Evolutionary conservation across 2,888 invertebrate genomes (phyloP).

Genomic region (Tipula lateralis): DNA sequence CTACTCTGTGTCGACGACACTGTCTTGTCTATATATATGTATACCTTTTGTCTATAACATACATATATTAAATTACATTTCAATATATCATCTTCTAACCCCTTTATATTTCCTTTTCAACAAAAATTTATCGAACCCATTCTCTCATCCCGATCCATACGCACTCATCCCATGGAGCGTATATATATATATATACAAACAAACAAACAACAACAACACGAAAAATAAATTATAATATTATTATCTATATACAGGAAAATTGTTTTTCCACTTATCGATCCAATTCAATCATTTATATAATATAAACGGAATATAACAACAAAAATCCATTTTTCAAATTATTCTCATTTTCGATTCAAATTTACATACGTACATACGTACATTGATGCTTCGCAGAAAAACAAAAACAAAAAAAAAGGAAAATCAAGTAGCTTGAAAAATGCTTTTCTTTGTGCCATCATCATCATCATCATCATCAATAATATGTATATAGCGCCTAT

Average conservation of each 20-base stretch:
- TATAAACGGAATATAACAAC: not conserved
- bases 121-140: not conserved
- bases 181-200: not conserved
- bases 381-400: not conserved
- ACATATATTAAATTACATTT: not conserved
- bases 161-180: not conserved
- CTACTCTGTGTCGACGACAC: no score
- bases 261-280: conserved; percentile 20
- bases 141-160: not conserved
- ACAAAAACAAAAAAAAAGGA: not conserved
- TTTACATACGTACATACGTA: not conserved
- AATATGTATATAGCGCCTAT: not conserved
- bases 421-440: not conserved
- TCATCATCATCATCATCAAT: not conserved
- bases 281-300: conserved; percentile 11
- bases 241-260: conserved; percentile 19
- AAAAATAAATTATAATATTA: conserved; percentile 7
- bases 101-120: conserved; percentile 16
- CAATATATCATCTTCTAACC: conserved; percentile 1
- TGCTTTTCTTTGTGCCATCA: not conserved
- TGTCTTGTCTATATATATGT: no score
- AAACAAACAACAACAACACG: no score
- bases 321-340: not conserved
- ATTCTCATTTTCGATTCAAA: not conserved
- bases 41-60: not conserved